Base-by-base conservation (phyloP, 2,888 invertebrate species). In the Altica lythri region DNA sequence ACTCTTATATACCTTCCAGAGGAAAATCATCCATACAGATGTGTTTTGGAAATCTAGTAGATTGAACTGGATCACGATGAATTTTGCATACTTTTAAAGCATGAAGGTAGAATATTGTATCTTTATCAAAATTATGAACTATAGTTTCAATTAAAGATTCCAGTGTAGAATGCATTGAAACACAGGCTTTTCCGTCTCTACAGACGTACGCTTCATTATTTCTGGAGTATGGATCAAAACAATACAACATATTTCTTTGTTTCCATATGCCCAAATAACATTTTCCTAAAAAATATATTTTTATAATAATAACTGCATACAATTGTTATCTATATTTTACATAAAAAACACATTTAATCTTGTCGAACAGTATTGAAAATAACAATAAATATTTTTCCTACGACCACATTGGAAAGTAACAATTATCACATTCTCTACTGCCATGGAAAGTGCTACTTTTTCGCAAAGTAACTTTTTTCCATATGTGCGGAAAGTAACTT, bases 191-290 rank as follows among this genome's bases (percentile, higher is more conserved):
- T 1, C 80, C 79, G 47, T 80, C 79, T 53, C 80, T 70, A 1
- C 82, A 76, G 17, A 80, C 76, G 30, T 47, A 59, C 0, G 84
- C 86, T 37, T 83, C 82, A 5, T 71, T 76, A 8, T 83, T 82
- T 1, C 86, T 78, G 2, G 84, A 80, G 62, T 86, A 86, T 0
- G 86, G 84, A 73, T 86, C 86, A 57, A 86, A 86, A 16, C 82
- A 75, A 66, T 84, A 86, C 66, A 74, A 84, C 78, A 83, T 82
- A 30, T 83, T 81, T 22, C 80, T 78, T 66, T 86, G 85, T 13
- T 80, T 78, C 86, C 86, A 86, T 8, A 86, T 66, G 0, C 80
- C 85, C 18, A 86, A 55, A n/a, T 78, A 70, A 25, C 78, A 80
- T 53, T 80, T 81, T 3, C 40, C 40, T 40, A 8, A 10, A 42